Base-by-base conservation (phyloP, 2,113 vertebrate genomes). In the Astur gentilis region DNA sequence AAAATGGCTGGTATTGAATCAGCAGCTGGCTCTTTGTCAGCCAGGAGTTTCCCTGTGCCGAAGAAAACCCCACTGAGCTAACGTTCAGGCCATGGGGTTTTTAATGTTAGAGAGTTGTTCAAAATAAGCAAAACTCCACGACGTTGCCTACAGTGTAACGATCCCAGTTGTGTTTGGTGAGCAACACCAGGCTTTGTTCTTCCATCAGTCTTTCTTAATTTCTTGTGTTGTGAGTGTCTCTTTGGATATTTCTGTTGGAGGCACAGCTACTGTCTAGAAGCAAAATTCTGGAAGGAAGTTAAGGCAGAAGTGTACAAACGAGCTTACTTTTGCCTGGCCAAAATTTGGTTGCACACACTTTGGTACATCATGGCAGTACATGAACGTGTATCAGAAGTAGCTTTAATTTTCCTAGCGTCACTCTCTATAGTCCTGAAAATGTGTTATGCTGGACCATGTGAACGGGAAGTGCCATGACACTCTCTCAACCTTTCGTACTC, bases 391-490 rank as follows among this genome's bases (percentile, higher is more conserved):
- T 38, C 17, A 60, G 26, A 90, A 67, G 20, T 17, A 90, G 16
- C 34, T 86, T 87, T 65, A 64, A 49, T 47, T 80, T 27, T 73
- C 34, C 14, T 36, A 21, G 6, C 29, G 10, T 18, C 44, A 64
- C 6, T 29, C 10, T 36, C 54, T 45, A 1, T 29, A 55, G 42
- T 45, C 47, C 52, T 92, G 42, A 71, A 70, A 85, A n/a, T n/a
- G 13, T 42, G 11, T 54, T 61, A 34, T 62, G 32, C 38, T 82
- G 76, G 32, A 13, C 32, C 42, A 20, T 0, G 0, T 62, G 38
- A 72, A 36, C 0, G 1, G 64, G 31, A 61, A 44, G 40, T n/a
- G 25, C 64, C 0, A 0, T n/a, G 54, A 26, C 21, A 26, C 26
- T 10, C 49, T 76, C n/a, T 38, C 44, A 62, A 0, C 36, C 54